Evolutionary conservation across 2,113 vertebrate species (phyloP), one percentile per base, ranked within the genome.

Genomic region (Tachysurus fulvidraco): DNA sequence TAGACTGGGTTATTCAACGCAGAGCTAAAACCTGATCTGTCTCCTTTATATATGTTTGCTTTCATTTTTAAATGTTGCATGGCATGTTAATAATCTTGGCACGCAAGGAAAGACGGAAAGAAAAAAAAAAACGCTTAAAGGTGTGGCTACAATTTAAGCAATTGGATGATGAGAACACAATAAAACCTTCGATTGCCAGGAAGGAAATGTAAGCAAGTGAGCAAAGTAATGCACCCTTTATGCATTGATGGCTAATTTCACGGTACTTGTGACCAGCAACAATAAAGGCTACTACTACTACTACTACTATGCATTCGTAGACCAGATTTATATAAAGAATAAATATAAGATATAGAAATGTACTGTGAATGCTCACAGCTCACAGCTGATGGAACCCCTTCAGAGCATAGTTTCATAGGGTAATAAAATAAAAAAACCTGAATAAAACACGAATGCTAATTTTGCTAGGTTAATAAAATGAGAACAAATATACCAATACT

Each of bases 121-220:
- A 50, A 73, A 4, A 73, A 50, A 73, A 4, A 73, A 46, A 73
- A 25, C 25, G 19, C 36, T 41, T 16, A 13, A 74, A 74, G 71
- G 71, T 50, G 71, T 25, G 44, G 71, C 44, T 74, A 41, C 71
- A 74, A 50, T 74, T 41, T 73, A 69, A 44, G 69, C 71, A 74
- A 74, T 50, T 74, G 71, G 71, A 46, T 14, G 41, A 46, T 3
- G 23, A 46, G 41, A 10, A 4, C 14, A 67, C 13, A 67, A 5
- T n/a, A 30, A 30, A 67, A 71, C 16, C 30, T 41, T 30, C 17
- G 7, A 71, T 41, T 21, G 17, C 67, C 30, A 41, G 1, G 41
- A 74, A 74, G 71, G 71, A 46, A 74, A 74, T 74, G 11, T 46
- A 71, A 71, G 67, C 30, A 71, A 10, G 30, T 41, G 71, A 23